Evolutionary conservation across 2,113 vertebrate species (phyloP), one percentile per base, ranked within the genome.

Genomic region (Lipophrys pholis): DNA sequence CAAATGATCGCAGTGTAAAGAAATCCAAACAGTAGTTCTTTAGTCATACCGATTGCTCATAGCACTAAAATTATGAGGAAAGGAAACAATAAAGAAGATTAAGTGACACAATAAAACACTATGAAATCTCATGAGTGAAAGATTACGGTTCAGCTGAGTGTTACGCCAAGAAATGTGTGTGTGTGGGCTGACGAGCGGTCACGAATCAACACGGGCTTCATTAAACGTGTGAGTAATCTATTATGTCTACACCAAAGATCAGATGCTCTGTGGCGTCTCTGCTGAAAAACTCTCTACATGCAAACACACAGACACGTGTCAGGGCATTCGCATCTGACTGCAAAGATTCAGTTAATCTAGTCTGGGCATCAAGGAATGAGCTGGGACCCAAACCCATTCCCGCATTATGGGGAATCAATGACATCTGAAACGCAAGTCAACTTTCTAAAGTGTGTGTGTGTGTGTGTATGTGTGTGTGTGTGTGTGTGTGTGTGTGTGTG

Each of bases 151-250:
- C 62, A 71, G 60, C 67, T 68, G 63, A 69, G 61, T 75, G 66
- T 48, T 75, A 53, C 1, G 10, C 45, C 65, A 66, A 61, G 50
- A 75, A 67, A 54, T 57, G 41, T 67, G 42, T 10, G 55, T 11
- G 66, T 48, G 87, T 87, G 87, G 76, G 81, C 30, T 49, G 76
- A 76, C 70, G 61, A 67, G 76, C 57, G 58, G 85, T 86, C 81
- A 88, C 76, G 74, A 87, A 77, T 74, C 71, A n/a, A 14, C 36
- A 30, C 39, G n/a, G 56, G 56, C 61, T 50, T n/a, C 3, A 9
- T 59, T 53, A 8, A 12, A 80, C 57, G 5, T 46, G 17, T 83
- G 85, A 81, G 49, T 72, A 75, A 83, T 67, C 35, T 36, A 61
- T 73, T 66, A 62, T 68, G 53, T 78, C 71, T 76, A 7, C 64